These are phyloP conservation scores for Plestiodon gilberti DNA, from an alignment of 2,113 vertebrate species.

Conservation along the genomic window DNA sequence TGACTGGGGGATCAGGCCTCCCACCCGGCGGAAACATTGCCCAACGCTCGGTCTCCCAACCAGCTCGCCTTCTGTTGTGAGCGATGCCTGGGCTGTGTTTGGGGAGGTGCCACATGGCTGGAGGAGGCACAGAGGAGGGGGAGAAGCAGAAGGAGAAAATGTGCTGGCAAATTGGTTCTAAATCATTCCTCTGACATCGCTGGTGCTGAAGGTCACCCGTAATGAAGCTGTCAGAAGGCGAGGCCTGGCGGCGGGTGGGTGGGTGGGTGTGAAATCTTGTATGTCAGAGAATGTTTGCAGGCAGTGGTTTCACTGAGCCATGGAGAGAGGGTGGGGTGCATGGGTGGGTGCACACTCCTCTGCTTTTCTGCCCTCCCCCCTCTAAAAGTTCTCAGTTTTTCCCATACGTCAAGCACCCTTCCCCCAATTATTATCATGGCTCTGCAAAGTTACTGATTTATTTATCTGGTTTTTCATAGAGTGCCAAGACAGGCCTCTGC, in stretches of 20 bases:
- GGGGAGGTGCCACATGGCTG: too few relatives aligned
- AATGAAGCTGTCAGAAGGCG: constrained; percentile 54
- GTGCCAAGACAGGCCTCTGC: too few relatives aligned
- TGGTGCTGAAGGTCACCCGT: constrained; percentile 59
- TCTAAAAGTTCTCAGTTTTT: background rate
- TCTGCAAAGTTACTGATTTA: background rate
- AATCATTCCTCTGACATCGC: constrained; percentile 58
- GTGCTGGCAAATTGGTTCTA: constrained; percentile 58
- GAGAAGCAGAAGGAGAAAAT: constrained; percentile 29
- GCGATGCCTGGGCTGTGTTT: background rate
- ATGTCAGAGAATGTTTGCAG: constrained; percentile 33
- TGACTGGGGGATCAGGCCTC: too few relatives aligned
- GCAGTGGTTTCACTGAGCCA: background rate
- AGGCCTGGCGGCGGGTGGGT: background rate
- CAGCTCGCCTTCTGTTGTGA: background rate
- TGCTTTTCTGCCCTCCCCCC: too few relatives aligned
- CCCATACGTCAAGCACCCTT: background rate
- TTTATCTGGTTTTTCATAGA: background rate
- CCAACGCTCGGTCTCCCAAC: too few relatives aligned
- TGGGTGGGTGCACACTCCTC: constrained; percentile 10
- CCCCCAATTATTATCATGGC: background rate
- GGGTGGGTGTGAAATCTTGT: constrained; percentile 4
- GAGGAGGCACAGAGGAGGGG: background rate
- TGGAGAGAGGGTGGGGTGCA: constrained; percentile 4
- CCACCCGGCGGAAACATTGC: too few relatives aligned